A percentile compares a stretch with the other conserved stretches of the same genome.
Evolutionary conservation across 1,140 invertebrate species (phyloP).

Genomic region (Luehdorfia chinensis): DNA sequence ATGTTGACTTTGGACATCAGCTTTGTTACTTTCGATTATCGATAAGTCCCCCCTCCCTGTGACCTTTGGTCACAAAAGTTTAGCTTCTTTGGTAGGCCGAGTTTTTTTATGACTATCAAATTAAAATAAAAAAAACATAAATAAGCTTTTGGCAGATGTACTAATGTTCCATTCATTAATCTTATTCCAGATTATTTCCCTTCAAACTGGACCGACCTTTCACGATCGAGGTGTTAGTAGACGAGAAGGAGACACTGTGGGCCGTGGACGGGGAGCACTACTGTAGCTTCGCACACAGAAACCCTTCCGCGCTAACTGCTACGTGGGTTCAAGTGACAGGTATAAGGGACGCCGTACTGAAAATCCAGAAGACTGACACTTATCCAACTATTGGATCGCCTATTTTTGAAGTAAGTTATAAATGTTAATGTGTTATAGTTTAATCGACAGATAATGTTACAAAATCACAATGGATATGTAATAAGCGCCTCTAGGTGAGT

Average conservation of each 20-base stretch:
- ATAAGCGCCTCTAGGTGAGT: background rate
- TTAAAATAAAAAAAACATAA: too few species aligned
- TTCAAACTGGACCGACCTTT: constrained; percentile 54
- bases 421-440: too few species aligned
- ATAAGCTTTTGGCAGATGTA: too few species aligned
- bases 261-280: constrained; percentile 63
- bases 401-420: constrained; percentile 37
- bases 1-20: too few species aligned
- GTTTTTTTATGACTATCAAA: too few species aligned
- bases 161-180: too few species aligned
- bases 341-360: constrained; percentile 46
- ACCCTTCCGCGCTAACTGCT: constrained; percentile 39
- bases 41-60: too few species aligned
- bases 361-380: constrained; percentile 45
- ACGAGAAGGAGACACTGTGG: constrained; percentile 54
- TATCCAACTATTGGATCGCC: constrained; percentile 47
- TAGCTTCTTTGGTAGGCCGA: too few species aligned
- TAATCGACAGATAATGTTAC: too few species aligned
- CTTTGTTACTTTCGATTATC: too few species aligned
- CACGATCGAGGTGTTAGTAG: constrained; percentile 54
- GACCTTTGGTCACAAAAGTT: too few species aligned
- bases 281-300: constrained; percentile 53
- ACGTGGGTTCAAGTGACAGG: constrained; percentile 61
- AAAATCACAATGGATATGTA: too few species aligned
- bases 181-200: constrained; percentile 52